Base-by-base conservation (phyloP, 2,113 vertebrate genomes). In the Myotis lucifugus region DNA sequence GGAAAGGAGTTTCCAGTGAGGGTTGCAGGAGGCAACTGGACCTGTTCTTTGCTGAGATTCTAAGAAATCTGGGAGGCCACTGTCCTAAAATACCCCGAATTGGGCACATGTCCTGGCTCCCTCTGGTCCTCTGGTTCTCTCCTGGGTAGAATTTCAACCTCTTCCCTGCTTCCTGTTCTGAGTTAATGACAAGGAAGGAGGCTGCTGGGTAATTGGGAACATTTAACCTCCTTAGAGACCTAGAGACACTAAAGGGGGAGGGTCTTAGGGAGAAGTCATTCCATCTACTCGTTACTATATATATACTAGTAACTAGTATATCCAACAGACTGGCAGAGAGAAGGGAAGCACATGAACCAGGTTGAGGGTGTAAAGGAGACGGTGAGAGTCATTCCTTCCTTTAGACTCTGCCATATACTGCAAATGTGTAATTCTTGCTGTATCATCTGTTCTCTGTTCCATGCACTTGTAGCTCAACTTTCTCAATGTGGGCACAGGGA, bases 31-130 rank as follows among this genome's bases (percentile, higher is more conserved):
- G 42, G 6, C 23, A 40, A 82, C 9, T 48, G 34, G 61, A 27
- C 6, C 59, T 85, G 9, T 82, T 86, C n/a, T 66, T 19, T 89
- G 40, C 32, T 73, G 84, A 78, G 69, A 83, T 95, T 89, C 90
- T 84, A 69, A 64, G 64, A 83, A 64, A 32, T 74, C 40, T 8
- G 13, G 73, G 40, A 86, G 37, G 48, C 59, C 32, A 5, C 46
- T 88, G 66, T 61, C 67, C 54, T 23, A 2, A 91, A 73, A 78
- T 91, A 10, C 14, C 21, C 54, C 1, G 13, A 59, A 1, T 7
- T 74, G 61, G 56, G 21, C 56, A 37, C 54, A 84, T 86, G 21
- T 34, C 11, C 34, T 69, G 64, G 79, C 74, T 92, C 54, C 27
- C 25, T 78, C 40, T 85, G n/a, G 61, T 77, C 12, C 8, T 76